Conservation (phyloP, 2,888 invertebrate species). For the Thelaira solivaga region DNA sequence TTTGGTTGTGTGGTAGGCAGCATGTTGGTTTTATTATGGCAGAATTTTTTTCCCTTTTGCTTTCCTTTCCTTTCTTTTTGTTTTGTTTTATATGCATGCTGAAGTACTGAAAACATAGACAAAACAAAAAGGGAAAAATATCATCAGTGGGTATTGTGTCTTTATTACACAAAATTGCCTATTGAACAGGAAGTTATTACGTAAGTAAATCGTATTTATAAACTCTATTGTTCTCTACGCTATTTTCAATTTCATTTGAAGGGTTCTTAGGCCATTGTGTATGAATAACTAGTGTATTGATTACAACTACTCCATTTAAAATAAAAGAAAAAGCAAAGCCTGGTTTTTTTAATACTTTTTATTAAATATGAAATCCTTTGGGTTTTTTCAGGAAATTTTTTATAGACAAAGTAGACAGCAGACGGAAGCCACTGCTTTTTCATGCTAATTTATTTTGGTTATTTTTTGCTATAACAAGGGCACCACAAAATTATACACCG, state of each 20-base stretch:
- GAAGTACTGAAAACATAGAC: neutral
- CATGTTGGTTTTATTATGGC: neutral
- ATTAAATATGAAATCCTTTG: too few species aligned
- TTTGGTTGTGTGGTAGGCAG: neutral
- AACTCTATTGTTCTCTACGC: slow-evolving; percentile 32
- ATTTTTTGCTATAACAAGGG: too few species aligned
- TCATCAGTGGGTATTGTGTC: slow-evolving; percentile 16
- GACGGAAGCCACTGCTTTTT: too few species aligned
- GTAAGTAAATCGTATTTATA: slow-evolving; percentile 56
- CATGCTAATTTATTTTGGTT: too few species aligned
- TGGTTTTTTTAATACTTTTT: too few species aligned
- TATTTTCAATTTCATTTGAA: slow-evolving; percentile 36
- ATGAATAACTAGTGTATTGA: too few species aligned
- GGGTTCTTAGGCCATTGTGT: neutral
- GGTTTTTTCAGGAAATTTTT: too few species aligned
- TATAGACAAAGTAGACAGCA: too few species aligned
- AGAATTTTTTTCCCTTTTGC: neutral
- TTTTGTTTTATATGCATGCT: too few species aligned
- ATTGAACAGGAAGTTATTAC: slow-evolving; percentile 65
- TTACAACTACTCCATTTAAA: neutral
- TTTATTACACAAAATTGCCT: slow-evolving; percentile 59
- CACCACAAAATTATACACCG: too few species aligned
- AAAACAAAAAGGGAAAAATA: neutral
- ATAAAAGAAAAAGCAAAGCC: too few species aligned
- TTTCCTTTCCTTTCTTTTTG: too few species aligned